Conservation (phyloP, 2,888 invertebrate species). For the Rhagophthalmus giganteus region DNA sequence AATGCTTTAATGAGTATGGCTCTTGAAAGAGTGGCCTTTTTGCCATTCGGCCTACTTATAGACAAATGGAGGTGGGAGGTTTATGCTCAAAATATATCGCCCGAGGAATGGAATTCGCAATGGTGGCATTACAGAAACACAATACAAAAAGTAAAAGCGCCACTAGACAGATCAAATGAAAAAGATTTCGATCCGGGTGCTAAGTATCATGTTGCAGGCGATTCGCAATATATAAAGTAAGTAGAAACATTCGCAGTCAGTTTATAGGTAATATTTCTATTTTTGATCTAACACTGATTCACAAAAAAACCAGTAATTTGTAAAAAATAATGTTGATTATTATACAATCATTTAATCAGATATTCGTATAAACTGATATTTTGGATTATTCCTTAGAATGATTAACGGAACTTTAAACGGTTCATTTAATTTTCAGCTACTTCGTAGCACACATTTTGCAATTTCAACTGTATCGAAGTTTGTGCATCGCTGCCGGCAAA, state of each 20-base stretch:
- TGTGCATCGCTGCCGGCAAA: conserved; percentile 68
- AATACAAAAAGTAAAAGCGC: conserved; percentile 54
- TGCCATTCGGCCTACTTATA: conserved; percentile 61
- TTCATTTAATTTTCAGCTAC: conserved; percentile 59
- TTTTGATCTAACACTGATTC: too few relatives aligned
- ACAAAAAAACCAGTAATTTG: too few relatives aligned
- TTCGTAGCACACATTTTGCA: conserved; percentile 70
- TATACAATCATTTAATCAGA: too few relatives aligned
- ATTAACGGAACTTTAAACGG: too few relatives aligned
- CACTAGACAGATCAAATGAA: conserved; percentile 50
- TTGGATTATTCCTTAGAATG: too few relatives aligned
- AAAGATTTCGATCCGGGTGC: conserved; percentile 56
- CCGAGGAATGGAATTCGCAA: conserved; percentile 53
- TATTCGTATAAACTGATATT: too few relatives aligned
- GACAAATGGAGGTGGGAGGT: conserved; percentile 64
- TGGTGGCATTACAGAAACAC: conserved; percentile 54
- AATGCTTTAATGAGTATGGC: conserved; percentile 58
- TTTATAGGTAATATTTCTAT: too few relatives aligned
- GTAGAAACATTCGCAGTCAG: too few relatives aligned
- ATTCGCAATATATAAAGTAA: too few relatives aligned
- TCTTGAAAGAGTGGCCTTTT: conserved; percentile 57
- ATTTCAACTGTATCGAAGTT: conserved; percentile 72
- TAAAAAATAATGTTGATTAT: too few relatives aligned
- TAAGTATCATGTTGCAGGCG: conserved; percentile 55
- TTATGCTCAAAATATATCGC: conserved; percentile 53